Evolutionary conservation across 2,888 invertebrate species (phyloP).

Genomic region (Phengaris alcon): DNA sequence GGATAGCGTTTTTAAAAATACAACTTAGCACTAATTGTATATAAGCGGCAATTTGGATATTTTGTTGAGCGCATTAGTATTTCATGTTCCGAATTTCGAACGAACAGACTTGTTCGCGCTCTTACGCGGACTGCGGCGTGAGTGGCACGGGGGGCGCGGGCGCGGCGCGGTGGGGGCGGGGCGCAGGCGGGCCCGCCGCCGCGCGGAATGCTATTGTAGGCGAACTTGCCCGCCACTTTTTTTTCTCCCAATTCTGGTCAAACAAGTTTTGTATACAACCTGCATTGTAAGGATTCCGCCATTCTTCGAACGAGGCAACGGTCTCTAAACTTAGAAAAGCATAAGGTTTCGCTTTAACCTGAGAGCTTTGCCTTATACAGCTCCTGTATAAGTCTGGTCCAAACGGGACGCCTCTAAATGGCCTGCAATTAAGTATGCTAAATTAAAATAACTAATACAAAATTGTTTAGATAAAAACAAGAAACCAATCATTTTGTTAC

Average conservation of each 20-base stretch:
- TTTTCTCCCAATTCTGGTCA: conserved; percentile 75
- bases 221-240: conserved; percentile 77
- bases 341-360: conserved; percentile 50
- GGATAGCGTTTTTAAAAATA: background rate
- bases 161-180: conserved; percentile 55
- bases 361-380: conserved; percentile 29
- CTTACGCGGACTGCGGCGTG: conserved; percentile 58
- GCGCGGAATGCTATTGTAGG: conserved; percentile 77
- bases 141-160: conserved; percentile 47
- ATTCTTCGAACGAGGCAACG: conserved; percentile 70
- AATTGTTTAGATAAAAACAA: background rate
- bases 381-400: background rate
- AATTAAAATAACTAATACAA: background rate
- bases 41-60: conserved; percentile 29
- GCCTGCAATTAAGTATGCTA: background rate
- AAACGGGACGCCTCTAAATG: conserved; percentile 9
- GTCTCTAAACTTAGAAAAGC: conserved; percentile 61
- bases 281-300: conserved; percentile 79
- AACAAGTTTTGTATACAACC: conserved; percentile 79
- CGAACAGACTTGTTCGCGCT: conserved; percentile 62
- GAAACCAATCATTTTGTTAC: background rate
- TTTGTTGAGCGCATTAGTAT: conserved; percentile 41
- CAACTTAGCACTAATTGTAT: background rate
- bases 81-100: conserved; percentile 29
- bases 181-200: conserved; percentile 57